phyloP scores from a whole-genome alignment of 2,113 vertebrate species.

The Cairina moschata region DNA sequence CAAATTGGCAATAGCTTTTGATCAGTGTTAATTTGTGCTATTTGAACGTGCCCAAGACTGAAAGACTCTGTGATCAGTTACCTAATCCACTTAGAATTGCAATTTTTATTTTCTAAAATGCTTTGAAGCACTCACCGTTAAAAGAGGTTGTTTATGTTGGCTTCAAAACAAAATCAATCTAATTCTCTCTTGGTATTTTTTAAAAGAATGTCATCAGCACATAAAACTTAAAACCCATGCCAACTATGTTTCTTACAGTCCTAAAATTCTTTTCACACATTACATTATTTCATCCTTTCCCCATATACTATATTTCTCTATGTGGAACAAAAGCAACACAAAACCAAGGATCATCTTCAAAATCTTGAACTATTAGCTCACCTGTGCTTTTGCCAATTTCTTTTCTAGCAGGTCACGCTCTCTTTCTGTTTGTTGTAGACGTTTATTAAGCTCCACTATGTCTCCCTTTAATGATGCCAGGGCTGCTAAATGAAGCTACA shows the following conservation, averaged over 20 bases:
- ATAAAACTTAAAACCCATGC: background rate
- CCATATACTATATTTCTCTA: background rate
- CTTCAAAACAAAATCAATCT: background rate
- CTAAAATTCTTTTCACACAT: background rate
- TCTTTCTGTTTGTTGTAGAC: slow-evolving; percentile 85
- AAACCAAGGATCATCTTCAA: background rate
- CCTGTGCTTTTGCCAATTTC: slow-evolving; percentile 87
- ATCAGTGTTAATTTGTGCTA: background rate
- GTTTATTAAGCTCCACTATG: slow-evolving; percentile 86
- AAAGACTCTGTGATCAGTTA: background rate
- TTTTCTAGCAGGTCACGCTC: slow-evolving; percentile 87
- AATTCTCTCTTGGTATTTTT: background rate
- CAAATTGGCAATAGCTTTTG: background rate
- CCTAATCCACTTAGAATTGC: background rate
- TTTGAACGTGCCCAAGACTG: background rate
- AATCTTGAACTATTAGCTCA: slow-evolving; percentile 52
- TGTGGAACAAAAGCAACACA: background rate
- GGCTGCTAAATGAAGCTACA: slow-evolving; percentile 86
- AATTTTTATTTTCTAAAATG: background rate
- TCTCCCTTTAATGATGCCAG: slow-evolving; percentile 89
- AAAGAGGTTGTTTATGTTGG: background rate
- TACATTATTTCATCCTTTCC: background rate
- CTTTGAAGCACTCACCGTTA: background rate
- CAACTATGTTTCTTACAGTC: background rate
- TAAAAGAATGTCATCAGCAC: background rate